A percentile compares a stretch with the other conserved stretches of the same genome.
Conservation (phyloP, 2,113 vertebrate species). For the Chunga burmeisteri region DNA sequence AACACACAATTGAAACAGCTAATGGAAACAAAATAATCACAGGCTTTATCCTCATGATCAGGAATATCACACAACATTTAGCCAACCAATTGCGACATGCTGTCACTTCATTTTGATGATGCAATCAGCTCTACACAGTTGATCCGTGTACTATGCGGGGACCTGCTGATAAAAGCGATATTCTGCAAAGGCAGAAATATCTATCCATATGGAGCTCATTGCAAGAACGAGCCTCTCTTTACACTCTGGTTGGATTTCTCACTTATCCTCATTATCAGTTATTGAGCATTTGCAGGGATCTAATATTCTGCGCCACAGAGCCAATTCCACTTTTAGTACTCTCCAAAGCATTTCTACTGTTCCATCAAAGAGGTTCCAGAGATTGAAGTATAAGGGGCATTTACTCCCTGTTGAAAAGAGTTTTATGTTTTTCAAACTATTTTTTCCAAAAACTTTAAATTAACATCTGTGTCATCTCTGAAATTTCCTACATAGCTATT, state of each 20-base stretch:
- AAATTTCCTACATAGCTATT: neutral
- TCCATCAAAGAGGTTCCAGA: neutral
- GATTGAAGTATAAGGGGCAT: neutral
- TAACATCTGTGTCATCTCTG: neutral
- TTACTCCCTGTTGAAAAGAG: neutral
- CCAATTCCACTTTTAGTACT: conserved; percentile 16
- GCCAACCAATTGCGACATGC: neutral
- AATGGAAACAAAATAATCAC: neutral
- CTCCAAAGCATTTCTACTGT: conserved; percentile 5
- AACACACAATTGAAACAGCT: neutral
- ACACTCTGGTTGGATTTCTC: conserved; percentile 49
- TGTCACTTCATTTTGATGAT: conserved; percentile 22
- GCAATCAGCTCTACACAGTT: neutral
- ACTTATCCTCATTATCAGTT: conserved; percentile 49
- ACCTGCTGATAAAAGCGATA: conserved; percentile 40
- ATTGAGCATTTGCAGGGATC: conserved; percentile 25
- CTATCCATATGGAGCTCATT: conserved; percentile 62
- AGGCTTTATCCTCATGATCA: neutral
- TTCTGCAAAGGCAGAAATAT: conserved; percentile 41
- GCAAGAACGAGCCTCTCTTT: conserved; percentile 39
- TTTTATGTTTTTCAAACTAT: neutral
- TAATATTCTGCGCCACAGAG: neutral
- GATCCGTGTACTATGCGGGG: neutral
- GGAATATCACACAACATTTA: neutral
- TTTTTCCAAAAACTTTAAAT: neutral